Percentiles rank a stretch among this genome's conserved stretches.
Conservation (phyloP, 2,797 vertebrate genomes). For the Thunnus albacares region DNA sequence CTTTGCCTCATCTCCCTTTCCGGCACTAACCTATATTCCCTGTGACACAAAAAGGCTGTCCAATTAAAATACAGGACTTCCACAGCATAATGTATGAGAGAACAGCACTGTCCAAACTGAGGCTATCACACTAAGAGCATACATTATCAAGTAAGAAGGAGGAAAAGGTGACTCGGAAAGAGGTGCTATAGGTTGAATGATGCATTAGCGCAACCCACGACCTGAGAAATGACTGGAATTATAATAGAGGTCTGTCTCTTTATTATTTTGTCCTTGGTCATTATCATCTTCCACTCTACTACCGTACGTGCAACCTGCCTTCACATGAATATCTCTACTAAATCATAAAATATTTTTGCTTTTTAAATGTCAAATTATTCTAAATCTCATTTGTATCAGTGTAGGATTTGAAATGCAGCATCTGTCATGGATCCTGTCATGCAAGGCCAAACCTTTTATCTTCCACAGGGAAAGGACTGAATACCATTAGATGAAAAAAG, state of each 20-base stretch:
- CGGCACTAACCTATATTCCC: slow-evolving; percentile 46
- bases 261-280: slow-evolving; percentile 15
- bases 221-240: slow-evolving; percentile 31
- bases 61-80: slow-evolving; percentile 66
- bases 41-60: slow-evolving; percentile 48
- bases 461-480: background rate
- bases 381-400: background rate
- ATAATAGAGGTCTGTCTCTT: slow-evolving; percentile 24
- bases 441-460: background rate
- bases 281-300: background rate
- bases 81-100: slow-evolving; percentile 49
- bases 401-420: background rate
- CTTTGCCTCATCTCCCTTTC: slow-evolving; percentile 41
- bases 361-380: background rate
- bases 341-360: background rate
- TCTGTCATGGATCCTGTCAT: background rate
- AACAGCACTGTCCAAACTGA: slow-evolving; percentile 15
- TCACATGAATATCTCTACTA: background rate
- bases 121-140: slow-evolving; percentile 34
- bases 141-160: slow-evolving; percentile 19
- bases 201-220: slow-evolving; percentile 14
- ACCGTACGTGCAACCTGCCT: background rate
- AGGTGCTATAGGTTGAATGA: slow-evolving; percentile 23
- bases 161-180: slow-evolving; percentile 9
- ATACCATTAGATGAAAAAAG: background rate